phyloP scores from a whole-genome alignment of 2,113 vertebrate species.

The Gambusia affinis region DNA sequence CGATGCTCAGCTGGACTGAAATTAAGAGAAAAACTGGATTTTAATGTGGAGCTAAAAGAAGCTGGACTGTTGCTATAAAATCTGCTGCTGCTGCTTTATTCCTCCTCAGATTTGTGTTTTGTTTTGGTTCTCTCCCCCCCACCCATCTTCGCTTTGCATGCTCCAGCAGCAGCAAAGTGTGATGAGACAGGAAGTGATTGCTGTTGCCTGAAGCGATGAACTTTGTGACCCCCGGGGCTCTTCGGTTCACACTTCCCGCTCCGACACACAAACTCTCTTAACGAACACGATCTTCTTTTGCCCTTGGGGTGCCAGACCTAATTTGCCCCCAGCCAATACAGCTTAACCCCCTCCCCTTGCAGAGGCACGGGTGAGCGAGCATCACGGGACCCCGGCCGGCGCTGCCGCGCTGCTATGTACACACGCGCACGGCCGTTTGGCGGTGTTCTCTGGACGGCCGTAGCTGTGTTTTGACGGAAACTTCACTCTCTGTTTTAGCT shows the following conservation, averaged over 20 bases:
- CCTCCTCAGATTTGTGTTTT: not conserved
- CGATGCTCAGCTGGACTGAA: constrained; percentile 19
- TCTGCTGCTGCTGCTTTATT: not conserved
- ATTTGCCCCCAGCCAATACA: constrained; percentile 78
- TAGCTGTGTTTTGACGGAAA: constrained; percentile 29
- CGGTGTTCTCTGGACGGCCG: constrained; percentile 14
- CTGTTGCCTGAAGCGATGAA: constrained; percentile 70
- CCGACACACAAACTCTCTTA: constrained; percentile 40
- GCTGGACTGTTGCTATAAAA: constrained; percentile 10
- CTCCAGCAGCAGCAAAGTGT: constrained; percentile 39
- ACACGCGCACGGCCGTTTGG: constrained; percentile 13
- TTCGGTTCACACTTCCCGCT: constrained; percentile 58
- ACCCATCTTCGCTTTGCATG: constrained; percentile 14
- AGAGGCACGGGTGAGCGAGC: constrained; percentile 64
- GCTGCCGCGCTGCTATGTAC: constrained; percentile 39
- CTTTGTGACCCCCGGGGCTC: constrained; percentile 64
- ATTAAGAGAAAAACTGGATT: constrained; percentile 6
- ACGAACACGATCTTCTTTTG: constrained; percentile 46
- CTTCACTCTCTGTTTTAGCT: constrained; percentile 11
- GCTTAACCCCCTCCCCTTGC: constrained; percentile 74
- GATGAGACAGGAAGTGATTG: constrained; percentile 73
- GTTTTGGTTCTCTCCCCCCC: not conserved
- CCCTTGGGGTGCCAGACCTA: constrained; percentile 69
- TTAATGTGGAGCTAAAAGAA: not conserved
- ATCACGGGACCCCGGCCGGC: constrained; percentile 44